Evolutionary conservation across 1,140 invertebrate species (phyloP).

Genomic region (Drosophila pandora): DNA sequence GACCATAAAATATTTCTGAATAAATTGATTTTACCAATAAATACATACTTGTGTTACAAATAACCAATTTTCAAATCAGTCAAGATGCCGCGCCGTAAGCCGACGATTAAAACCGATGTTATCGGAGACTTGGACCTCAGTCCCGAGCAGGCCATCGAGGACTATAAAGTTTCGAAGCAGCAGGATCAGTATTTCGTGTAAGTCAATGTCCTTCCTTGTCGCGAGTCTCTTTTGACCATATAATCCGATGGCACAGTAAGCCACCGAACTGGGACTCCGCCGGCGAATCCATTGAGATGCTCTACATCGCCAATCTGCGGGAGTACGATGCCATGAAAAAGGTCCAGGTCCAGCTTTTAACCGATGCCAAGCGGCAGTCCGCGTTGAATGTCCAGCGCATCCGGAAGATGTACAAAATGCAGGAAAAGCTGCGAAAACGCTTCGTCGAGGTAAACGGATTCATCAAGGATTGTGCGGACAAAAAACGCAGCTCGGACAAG

Average conservation of each 20-base stretch:
- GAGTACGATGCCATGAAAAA: constrained; percentile 66
- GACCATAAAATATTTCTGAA: neutral
- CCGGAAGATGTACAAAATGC: constrained; percentile 63
- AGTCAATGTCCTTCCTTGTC: neutral
- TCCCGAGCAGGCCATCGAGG: constrained; percentile 60
- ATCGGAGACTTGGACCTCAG: constrained; percentile 67
- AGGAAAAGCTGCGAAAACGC: constrained; percentile 60
- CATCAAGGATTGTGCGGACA: constrained; percentile 71
- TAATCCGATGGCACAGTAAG: constrained; percentile 33
- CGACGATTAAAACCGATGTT: constrained; percentile 69
- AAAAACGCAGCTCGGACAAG: constrained; percentile 59
- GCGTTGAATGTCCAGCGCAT: constrained; percentile 63
- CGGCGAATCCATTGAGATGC: constrained; percentile 65
- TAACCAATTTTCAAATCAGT: neutral
- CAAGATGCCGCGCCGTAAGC: constrained; percentile 71
- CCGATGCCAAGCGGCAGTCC: constrained; percentile 48
- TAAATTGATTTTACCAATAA: constrained; percentile 1
- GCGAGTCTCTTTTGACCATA: no score
- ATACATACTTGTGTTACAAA: constrained; percentile 4
- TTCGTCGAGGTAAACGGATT: constrained; percentile 74
- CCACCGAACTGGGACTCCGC: constrained; percentile 73
- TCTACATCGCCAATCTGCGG: constrained; percentile 65
- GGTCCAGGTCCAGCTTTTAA: constrained; percentile 57
- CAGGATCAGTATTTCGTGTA: constrained; percentile 69
- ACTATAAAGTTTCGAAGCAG: constrained; percentile 61